These are phyloP conservation scores for Lacerta bilineata DNA, from an alignment of 2,797 vertebrate genomes.

Conservation along the genomic window DNA sequence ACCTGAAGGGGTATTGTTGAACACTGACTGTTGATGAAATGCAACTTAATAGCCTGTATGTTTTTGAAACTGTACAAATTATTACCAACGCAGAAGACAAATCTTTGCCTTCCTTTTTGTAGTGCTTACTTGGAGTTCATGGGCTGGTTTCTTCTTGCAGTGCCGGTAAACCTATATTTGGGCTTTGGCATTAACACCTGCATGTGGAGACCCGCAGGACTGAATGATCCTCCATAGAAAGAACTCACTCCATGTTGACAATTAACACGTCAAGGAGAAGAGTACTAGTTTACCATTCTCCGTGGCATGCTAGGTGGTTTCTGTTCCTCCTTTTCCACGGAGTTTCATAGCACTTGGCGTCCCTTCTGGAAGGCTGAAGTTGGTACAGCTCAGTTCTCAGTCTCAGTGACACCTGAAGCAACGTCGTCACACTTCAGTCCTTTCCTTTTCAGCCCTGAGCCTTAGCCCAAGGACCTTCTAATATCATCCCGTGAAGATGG, in stretches of 20 bases:
- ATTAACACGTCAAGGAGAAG: neutral
- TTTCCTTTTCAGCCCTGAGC: neutral
- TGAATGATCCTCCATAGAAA: neutral
- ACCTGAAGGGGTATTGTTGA: too few relatives aligned
- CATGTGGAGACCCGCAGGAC: neutral
- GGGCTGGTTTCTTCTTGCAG: neutral
- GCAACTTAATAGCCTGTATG: neutral
- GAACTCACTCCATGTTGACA: neutral
- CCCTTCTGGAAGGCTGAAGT: neutral
- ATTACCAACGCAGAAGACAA: neutral
- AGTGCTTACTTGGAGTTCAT: neutral
- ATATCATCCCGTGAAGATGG: constrained; percentile 76
- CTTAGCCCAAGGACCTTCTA: neutral
- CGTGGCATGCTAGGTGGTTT: too few relatives aligned
- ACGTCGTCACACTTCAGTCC: neutral
- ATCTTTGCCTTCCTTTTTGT: neutral
- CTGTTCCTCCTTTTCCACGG: too few relatives aligned
- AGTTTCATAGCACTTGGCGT: too few relatives aligned
- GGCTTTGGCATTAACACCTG: neutral
- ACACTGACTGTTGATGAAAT: too few relatives aligned
- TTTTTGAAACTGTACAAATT: neutral
- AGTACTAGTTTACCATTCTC: neutral
- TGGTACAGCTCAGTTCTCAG: neutral
- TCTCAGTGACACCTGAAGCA: neutral
- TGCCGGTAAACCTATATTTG: neutral